These are phyloP conservation scores for Drosophila kuntzei DNA, from an alignment of 2,888 invertebrate genomes.

Conservation along the genomic window DNA sequence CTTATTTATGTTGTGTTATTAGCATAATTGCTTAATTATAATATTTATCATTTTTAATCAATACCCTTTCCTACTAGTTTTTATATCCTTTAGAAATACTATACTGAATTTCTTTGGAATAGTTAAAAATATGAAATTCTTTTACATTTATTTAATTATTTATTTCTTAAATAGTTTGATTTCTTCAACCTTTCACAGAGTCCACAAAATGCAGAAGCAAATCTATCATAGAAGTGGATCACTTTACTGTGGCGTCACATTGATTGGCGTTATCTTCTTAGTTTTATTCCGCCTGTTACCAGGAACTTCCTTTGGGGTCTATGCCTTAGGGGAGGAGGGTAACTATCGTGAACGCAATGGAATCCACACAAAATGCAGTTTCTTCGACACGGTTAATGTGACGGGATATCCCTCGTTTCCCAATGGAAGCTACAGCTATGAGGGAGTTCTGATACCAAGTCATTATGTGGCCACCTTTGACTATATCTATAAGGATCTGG, in stretches of 20 bases:
- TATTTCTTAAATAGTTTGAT: background rate
- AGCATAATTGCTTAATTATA: too few species aligned
- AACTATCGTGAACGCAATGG: slow-evolving; percentile 72
- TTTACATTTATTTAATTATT: too few species aligned
- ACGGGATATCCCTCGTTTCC: slow-evolving; percentile 70
- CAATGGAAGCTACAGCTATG: slow-evolving; percentile 82
- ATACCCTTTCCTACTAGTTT: too few species aligned
- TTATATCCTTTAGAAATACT: background rate
- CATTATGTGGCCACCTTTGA: slow-evolving; percentile 77
- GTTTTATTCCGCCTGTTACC: slow-evolving; percentile 61
- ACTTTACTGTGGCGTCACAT: slow-evolving; percentile 63
- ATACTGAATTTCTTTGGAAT: background rate
- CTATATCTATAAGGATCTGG: slow-evolving; percentile 68
- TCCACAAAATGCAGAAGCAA: slow-evolving; percentile 46
- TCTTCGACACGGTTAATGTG: slow-evolving; percentile 83
- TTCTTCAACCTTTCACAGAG: slow-evolving; percentile 20
- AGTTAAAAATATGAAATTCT: too few species aligned
- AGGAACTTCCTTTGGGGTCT: slow-evolving; percentile 55
- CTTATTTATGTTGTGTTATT: too few species aligned
- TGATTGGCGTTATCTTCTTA: slow-evolving; percentile 53
- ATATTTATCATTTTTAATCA: too few species aligned
- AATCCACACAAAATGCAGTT: slow-evolving; percentile 73
- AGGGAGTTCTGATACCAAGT: slow-evolving; percentile 79
- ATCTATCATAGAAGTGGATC: slow-evolving; percentile 49
- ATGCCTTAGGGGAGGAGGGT: slow-evolving; percentile 47